Conservation (phyloP, 2,888 invertebrate species). For the Acholoe squamosa region DNA sequence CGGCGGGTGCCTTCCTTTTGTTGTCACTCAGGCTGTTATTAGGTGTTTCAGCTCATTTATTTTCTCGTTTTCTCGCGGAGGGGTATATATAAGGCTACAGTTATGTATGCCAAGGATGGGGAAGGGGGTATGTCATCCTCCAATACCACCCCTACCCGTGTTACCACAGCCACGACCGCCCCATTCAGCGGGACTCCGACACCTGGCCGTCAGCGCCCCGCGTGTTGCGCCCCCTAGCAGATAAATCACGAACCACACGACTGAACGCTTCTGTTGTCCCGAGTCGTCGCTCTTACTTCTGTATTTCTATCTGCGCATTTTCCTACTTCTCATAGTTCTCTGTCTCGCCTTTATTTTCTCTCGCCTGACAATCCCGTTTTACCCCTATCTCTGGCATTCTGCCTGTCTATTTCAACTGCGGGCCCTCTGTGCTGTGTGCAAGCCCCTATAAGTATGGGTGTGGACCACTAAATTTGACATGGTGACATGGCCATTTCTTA, state of each 20-base stretch:
- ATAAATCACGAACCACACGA: slow-evolving; percentile 7
- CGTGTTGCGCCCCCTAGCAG: neutral
- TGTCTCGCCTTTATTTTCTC: neutral
- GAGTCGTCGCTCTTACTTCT: too few relatives aligned
- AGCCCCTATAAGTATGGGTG: too few relatives aligned
- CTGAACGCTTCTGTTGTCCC: too few relatives aligned
- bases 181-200: slow-evolving; percentile 45
- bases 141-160: neutral
- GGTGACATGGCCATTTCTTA: too few relatives aligned
- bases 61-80: neutral
- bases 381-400: too few relatives aligned
- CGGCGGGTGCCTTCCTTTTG: neutral
- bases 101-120: slow-evolving; percentile 1
- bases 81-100: neutral
- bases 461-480: too few relatives aligned
- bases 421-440: too few relatives aligned
- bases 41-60: slow-evolving; percentile 47
- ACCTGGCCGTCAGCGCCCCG: slow-evolving; percentile 43
- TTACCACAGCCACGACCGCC: neutral
- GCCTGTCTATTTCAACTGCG: too few relatives aligned
- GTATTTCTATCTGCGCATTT: neutral
- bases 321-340: neutral
- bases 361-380: too few relatives aligned
- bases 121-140: slow-evolving; percentile 2
- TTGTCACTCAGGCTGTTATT: neutral